Conservation (phyloP, 2,888 invertebrate species). For the Sarcophaga caerulescens region DNA sequence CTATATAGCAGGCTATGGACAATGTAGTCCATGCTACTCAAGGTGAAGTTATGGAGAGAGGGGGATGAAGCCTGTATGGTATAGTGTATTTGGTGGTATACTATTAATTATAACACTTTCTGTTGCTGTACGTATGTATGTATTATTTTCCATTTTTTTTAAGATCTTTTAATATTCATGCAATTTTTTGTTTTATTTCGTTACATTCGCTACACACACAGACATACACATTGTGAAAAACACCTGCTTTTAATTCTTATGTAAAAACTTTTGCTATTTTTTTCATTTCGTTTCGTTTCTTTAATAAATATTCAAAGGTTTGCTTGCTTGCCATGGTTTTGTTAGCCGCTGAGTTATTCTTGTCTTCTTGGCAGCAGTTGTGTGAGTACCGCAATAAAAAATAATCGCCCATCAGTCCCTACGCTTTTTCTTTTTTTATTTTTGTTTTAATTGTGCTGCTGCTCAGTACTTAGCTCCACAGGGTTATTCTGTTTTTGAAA, state of each 20-base stretch:
- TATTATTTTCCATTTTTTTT: not conserved
- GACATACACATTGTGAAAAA: constrained; percentile 58
- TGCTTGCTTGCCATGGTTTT: constrained; percentile 17
- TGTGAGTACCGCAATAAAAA: constrained; percentile 48
- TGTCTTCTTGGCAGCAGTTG: not conserved
- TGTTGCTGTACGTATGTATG: constrained; percentile 12
- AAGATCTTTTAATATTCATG: constrained; percentile 33
- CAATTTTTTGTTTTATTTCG: constrained; percentile 26
- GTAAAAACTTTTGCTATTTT: constrained; percentile 40
- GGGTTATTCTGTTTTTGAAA: not conserved
- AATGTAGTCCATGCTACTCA: not conserved
- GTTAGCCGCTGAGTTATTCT: not conserved
- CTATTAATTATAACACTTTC: constrained; percentile 65
- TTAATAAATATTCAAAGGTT: constrained; percentile 57
- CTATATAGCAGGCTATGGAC: not conserved
- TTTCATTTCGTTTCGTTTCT: constrained; percentile 17
- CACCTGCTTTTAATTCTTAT: constrained; percentile 68
- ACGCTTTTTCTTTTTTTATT: not conserved
- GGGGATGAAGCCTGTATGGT: not conserved
- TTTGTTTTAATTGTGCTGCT: constrained; percentile 52
- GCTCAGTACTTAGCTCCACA: constrained; percentile 13
- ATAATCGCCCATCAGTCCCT: constrained; percentile 60
- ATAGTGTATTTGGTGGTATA: constrained; percentile 34
- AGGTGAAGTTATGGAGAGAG: not conserved
- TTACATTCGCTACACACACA: constrained; percentile 14